Evolutionary conservation across 2,797 vertebrate genomes (phyloP).

Genomic region (Enteromius mattozi): DNA sequence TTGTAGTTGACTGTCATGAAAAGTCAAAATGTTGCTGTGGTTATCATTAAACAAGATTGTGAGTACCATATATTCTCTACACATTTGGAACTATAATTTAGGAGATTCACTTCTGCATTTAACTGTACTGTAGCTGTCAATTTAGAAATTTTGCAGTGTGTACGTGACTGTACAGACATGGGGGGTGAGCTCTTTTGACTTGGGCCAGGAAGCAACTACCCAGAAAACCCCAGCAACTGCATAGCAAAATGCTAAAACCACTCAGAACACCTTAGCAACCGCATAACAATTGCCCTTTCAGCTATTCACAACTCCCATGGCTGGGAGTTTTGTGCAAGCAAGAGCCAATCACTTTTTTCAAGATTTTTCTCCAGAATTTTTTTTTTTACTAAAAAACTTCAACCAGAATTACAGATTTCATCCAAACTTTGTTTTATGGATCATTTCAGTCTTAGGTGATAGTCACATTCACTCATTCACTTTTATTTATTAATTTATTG

Average conservation of each 20-base stretch:
- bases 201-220: constrained; percentile 12
- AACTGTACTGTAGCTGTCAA: constrained; percentile 4
- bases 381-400: not conserved
- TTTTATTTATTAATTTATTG: not conserved
- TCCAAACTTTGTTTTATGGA: not conserved
- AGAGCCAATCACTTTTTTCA: not conserved
- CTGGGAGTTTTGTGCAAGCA: not conserved
- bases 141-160: not conserved
- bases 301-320: not conserved
- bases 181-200: constrained; percentile 22
- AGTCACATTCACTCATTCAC: no score
- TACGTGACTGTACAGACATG: not conserved
- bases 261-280: constrained; percentile 34
- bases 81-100: not conserved
- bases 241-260: constrained; percentile 27
- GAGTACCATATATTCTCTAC: not conserved
- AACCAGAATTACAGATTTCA: not conserved
- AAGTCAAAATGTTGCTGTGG: not conserved
- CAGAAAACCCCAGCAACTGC: constrained; percentile 31
- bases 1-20: not conserved
- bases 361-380: not conserved
- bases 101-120: not conserved
- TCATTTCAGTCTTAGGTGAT: not conserved
- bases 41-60: not conserved
- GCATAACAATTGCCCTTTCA: constrained; percentile 26